Base-by-base conservation (phyloP, 2,797 vertebrate genomes). In the Hirundo rustica region DNA sequence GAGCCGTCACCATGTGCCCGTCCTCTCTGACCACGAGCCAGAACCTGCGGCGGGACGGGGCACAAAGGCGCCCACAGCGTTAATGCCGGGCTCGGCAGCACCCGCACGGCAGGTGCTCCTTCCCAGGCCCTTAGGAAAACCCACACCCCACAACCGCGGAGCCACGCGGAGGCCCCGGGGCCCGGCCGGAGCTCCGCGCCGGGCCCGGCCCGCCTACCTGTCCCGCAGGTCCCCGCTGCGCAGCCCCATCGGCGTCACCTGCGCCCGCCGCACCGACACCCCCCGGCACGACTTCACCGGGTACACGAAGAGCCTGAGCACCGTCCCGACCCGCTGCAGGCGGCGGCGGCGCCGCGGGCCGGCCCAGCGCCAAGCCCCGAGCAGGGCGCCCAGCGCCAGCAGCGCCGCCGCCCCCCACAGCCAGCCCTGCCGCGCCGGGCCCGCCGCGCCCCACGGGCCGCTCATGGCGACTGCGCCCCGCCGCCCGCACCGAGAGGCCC, bases 11-110 rank as follows among this genome's bases (percentile, higher is more conserved):
- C 98, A 98, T 99, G 76, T 98, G 98, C 15, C 99, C 99, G 6
- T 99, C 98, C 79, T 99, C 99, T 1, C 98, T 98, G 77, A 98
- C 96, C 88, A 99, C 98, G 81, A 99, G 91, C 99, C 99, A 99
- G 87, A 99, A 99, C 92, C 99, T 99, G 97, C n/a, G 82, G 34
- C 40, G 61, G 5, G 51, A 25, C 11, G 7, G 12, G 14, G 23
- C 38, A 66, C 29, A 25, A 16, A n/a, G 7, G 13, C 27, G 14
- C 1, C 10, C 16, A 4, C 55, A 32, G 5, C 4, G 25, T 17
- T 3, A 11, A 1, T 0, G 44, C 16, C 11, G 23, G 20, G 32
- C 78, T 25, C n/a, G 45, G 67, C 61, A 11, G 36, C 51, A 20
- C 58, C 58, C 19, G 19, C 67, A 21, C 40, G 44, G 12, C 68